These are phyloP conservation scores for Teleopsis dalmanni DNA, from an alignment of 1,140 invertebrate genomes.

Conservation along the genomic window DNA sequence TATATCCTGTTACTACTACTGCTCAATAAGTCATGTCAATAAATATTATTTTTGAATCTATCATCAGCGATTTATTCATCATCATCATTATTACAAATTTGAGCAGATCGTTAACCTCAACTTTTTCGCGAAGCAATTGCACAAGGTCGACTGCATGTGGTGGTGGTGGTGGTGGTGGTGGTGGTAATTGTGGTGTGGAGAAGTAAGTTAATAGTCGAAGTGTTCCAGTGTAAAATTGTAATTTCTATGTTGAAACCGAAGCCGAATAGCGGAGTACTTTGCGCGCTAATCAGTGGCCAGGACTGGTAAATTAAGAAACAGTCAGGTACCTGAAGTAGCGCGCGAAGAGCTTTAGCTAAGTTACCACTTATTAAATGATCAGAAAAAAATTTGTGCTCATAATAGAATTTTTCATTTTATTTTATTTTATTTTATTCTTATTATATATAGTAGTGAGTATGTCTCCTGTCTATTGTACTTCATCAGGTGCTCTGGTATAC, in stretches of 20 bases:
- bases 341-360: slow-evolving; percentile 58
- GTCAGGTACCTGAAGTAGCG: slow-evolving; percentile 98
- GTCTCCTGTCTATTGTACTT: slow-evolving; percentile 94
- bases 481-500: slow-evolving; percentile 95
- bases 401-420: neutral
- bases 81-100: neutral
- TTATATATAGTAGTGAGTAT: slow-evolving; percentile 22
- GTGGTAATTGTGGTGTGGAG: neutral
- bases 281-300: slow-evolving; percentile 67
- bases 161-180: neutral
- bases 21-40: too few species aligned
- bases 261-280: slow-evolving; percentile 38
- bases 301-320: slow-evolving; percentile 51
- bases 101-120: slow-evolving; percentile 45
- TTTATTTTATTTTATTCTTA: neutral
- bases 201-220: too few species aligned
- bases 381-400: neutral
- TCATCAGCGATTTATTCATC: too few species aligned
- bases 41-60: too few species aligned
- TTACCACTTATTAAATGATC: slow-evolving; percentile 12
- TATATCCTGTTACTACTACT: too few species aligned
- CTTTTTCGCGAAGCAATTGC: slow-evolving; percentile 23
- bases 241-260: too few species aligned
- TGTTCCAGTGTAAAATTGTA: neutral
- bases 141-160: slow-evolving; percentile 34